Evolutionary conservation across 2,888 invertebrate genomes (phyloP).

Genomic region (Drosophila antonietae): DNA sequence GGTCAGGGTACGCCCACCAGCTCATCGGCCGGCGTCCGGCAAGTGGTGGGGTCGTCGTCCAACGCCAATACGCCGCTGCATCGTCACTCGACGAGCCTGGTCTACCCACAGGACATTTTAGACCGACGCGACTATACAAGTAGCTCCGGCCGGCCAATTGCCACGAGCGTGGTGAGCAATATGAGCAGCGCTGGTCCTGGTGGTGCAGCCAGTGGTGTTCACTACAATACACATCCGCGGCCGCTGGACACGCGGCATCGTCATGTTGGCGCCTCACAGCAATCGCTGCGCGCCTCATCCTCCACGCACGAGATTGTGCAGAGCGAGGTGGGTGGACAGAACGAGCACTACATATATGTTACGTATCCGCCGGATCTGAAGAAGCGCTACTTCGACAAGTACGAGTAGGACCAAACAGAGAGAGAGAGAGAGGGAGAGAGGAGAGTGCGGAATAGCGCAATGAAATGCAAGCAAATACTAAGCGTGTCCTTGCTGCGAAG

Average conservation of each 20-base stretch:
- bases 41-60: conserved; percentile 66
- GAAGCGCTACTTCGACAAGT: conserved; percentile 90
- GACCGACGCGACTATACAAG: conserved; percentile 84
- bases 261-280: conserved; percentile 80
- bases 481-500: conserved; percentile 9
- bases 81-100: conserved; percentile 80
- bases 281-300: conserved; percentile 81
- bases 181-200: conserved; percentile 37
- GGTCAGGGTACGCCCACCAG: conserved; percentile 70
- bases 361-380: conserved; percentile 95
- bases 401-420: conserved; percentile 67
- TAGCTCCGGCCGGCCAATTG: conserved; percentile 62
- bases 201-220: conserved; percentile 44
- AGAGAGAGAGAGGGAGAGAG: conserved; percentile 17
- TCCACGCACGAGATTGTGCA: conserved; percentile 84
- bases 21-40: conserved; percentile 62
- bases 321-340: conserved; percentile 86
- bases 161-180: conserved; percentile 75
- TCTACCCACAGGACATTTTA: conserved; percentile 84
- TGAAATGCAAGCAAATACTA: conserved; percentile 43
- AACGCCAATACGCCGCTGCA: conserved; percentile 79
- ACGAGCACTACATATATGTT: conserved; percentile 94
- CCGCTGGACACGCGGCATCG: conserved; percentile 79
- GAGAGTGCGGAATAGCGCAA: background rate
- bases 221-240: conserved; percentile 81